A percentile compares a stretch with the other conserved stretches of the same genome.
Conservation (phyloP, 2,888 invertebrate species). For the Timandra comae region DNA sequence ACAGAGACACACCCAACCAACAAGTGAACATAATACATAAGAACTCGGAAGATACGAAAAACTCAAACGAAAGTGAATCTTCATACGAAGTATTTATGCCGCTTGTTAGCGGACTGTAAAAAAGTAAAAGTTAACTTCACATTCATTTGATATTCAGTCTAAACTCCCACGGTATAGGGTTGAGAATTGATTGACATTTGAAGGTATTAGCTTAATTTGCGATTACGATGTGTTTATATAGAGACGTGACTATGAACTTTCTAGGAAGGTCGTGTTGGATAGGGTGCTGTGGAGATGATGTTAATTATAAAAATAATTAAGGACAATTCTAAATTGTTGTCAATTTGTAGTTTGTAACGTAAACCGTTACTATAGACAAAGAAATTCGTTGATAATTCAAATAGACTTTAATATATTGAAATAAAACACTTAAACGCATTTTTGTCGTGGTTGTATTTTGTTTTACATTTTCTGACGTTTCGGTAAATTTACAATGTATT, state of each 20-base stretch:
- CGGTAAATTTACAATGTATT: too few species aligned
- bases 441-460: too few species aligned
- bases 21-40: conserved; percentile 1
- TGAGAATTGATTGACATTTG: conserved; percentile 23
- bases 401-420: too few species aligned
- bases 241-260: conserved; percentile 45
- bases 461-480: too few species aligned
- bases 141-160: conserved; percentile 16
- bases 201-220: conserved; percentile 29
- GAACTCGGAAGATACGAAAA: conserved; percentile 6
- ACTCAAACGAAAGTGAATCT: conserved; percentile 47
- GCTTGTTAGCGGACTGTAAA: conserved; percentile 33
- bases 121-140: conserved; percentile 43
- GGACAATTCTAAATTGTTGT: too few species aligned
- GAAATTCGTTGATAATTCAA: too few species aligned
- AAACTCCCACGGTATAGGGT: conserved; percentile 29
- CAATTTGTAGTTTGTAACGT: too few species aligned
- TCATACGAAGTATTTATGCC: conserved; percentile 29
- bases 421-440: too few species aligned
- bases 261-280: conserved; percentile 55
- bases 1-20: too few species aligned
- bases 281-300: conserved; percentile 24
- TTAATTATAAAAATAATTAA: conserved; percentile 9
- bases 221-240: conserved; percentile 42
- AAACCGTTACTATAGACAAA: too few species aligned